A percentile compares a stretch with the other conserved stretches of the same genome.
These are phyloP conservation scores for Oedothorax gibbosus DNA, from an alignment of 1,140 invertebrate genomes.

Conservation along the genomic window DNA sequence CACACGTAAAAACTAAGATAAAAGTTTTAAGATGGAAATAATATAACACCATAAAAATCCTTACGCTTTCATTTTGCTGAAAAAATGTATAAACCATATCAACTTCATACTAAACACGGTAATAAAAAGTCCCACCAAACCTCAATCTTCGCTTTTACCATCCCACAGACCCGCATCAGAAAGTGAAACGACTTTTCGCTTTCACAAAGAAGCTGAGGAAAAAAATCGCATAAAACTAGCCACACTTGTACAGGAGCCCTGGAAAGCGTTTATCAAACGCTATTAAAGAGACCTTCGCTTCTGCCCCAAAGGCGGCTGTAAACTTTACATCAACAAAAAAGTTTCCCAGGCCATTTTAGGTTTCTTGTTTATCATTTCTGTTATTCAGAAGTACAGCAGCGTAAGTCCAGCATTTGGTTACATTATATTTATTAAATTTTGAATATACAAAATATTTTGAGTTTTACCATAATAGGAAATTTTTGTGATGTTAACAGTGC, in stretches of 20 bases:
- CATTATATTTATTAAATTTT: too few relatives aligned
- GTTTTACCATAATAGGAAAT: too few relatives aligned
- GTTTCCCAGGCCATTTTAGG: slow-evolving; percentile 36
- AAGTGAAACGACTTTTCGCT: slow-evolving; percentile 21
- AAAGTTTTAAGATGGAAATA: too few relatives aligned
- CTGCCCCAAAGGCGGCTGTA: slow-evolving; percentile 25
- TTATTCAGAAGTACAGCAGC: too few relatives aligned
- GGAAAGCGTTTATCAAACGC: slow-evolving; percentile 55
- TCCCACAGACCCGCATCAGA: not conserved
- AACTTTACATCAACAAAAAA: slow-evolving; percentile 50
- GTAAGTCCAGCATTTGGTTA: too few relatives aligned
- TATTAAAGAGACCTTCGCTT: slow-evolving; percentile 36
- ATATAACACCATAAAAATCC: not conserved
- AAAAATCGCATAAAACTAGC: slow-evolving; percentile 37
- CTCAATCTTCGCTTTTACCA: not conserved
- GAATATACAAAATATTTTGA: too few relatives aligned
- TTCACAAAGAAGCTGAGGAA: slow-evolving; percentile 19
- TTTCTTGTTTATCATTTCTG: too few relatives aligned
- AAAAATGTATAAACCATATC: not conserved
- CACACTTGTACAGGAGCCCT: slow-evolving; percentile 9
- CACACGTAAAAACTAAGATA: too few relatives aligned
- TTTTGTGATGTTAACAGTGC: too few relatives aligned
- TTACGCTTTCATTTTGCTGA: not conserved
- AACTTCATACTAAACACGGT: slow-evolving; percentile 32
- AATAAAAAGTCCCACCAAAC: slow-evolving; percentile 15